phyloP scores from a whole-genome alignment of 2,113 vertebrate species.

The Trinectes maculatus region DNA sequence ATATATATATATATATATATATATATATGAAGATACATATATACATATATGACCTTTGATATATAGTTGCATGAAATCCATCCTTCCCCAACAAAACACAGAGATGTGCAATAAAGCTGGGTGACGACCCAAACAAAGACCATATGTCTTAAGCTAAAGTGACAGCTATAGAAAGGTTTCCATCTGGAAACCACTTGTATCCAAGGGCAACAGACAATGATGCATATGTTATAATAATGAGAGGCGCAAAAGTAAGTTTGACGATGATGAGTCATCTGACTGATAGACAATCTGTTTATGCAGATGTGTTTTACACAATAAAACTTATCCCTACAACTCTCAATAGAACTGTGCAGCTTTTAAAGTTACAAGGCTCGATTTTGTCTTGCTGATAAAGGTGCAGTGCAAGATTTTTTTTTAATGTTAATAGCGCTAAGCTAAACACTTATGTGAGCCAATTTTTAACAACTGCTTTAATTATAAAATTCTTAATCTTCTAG shows the following conservation, averaged over 20 bases:
- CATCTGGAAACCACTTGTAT: conserved; percentile 49
- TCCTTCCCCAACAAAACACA: background rate
- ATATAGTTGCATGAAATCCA: background rate
- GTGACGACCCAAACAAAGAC: background rate
- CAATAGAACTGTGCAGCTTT: background rate
- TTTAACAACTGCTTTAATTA: no score
- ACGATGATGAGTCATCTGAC: conserved; percentile 37
- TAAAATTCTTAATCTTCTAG: background rate
- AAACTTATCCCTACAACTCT: background rate
- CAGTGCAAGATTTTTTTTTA: no score
- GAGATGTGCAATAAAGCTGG: conserved; percentile 9
- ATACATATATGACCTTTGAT: background rate
- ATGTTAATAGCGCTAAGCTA: no score
- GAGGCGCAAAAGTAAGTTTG: conserved; percentile 15
- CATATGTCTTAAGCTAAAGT: conserved; percentile 22
- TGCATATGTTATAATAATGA: conserved; percentile 24
- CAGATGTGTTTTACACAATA: background rate
- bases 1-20: background rate
- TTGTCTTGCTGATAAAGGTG: background rate
- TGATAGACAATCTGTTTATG: background rate
- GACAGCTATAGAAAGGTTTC: conserved; percentile 12
- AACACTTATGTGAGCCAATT: no score
- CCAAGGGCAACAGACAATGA: conserved; percentile 58
- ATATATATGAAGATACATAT: conserved; percentile 4
- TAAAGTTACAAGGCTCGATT: conserved; percentile 1